Percentiles rank a stretch among this genome's conserved stretches.
phyloP scores from a whole-genome alignment of 2,888 invertebrate genomes.

The Nebria brevicollis region DNA sequence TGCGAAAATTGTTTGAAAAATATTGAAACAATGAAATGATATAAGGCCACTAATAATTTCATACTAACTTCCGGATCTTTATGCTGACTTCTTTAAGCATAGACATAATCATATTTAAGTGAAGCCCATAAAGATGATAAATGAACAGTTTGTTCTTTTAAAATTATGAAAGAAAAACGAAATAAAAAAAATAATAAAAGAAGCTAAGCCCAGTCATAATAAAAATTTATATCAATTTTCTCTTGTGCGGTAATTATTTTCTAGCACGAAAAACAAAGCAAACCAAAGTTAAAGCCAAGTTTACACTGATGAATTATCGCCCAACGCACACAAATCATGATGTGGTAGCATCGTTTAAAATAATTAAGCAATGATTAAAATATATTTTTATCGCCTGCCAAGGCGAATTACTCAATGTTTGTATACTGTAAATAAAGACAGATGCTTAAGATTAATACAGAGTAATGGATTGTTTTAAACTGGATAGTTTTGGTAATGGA shows the following conservation, averaged over 20 bases:
- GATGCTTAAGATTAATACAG: background rate
- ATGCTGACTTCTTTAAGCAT: background rate
- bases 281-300: conserved; percentile 22
- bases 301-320: conserved; percentile 15
- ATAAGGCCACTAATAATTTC: background rate
- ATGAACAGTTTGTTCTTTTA: conserved; percentile 16
- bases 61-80: background rate
- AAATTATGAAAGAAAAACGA: background rate
- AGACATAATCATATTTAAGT: background rate
- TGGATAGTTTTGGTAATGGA: too few species aligned
- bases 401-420: conserved; percentile 42
- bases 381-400: conserved; percentile 42
- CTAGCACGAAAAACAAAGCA: conserved; percentile 19
- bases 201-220: conserved; percentile 17
- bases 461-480: background rate
- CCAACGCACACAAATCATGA: conserved; percentile 35
- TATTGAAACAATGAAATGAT: background rate
- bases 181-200: conserved; percentile 33
- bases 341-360: background rate
- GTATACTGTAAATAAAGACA: background rate
- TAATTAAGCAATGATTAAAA: conserved; percentile 43
- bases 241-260: conserved; percentile 31
- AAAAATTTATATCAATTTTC: conserved; percentile 45
- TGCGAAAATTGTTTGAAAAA: too few species aligned
- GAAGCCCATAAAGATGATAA: conserved; percentile 20